Percentiles rank a stretch among this genome's conserved stretches.
These are phyloP conservation scores for Choloepus didactylus DNA, from an alignment of 2,797 vertebrate species.

Conservation along the genomic window DNA sequence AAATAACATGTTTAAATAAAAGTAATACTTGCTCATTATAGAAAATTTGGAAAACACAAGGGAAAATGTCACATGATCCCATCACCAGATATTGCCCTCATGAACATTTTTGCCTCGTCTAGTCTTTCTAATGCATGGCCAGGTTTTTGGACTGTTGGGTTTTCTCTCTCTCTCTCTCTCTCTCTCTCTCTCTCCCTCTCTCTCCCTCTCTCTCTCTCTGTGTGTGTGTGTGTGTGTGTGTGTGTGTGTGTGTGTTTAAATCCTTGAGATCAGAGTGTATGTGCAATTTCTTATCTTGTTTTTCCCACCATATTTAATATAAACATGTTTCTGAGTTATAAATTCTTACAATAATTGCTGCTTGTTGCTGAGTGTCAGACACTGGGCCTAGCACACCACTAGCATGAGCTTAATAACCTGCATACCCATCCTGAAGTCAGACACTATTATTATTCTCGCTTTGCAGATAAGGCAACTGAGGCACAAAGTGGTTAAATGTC, in stretches of 20 bases:
- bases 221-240: neutral
- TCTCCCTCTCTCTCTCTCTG: neutral
- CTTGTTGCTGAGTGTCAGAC: neutral
- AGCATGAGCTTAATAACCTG: neutral
- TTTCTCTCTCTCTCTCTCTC: no score
- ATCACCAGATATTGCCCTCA: fast-evolving
- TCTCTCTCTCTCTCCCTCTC: no score
- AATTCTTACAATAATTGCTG: neutral
- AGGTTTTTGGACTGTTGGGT: neutral
- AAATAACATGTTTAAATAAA: conserved; percentile 29
- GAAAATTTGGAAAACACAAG: neutral
- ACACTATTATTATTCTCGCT: neutral
- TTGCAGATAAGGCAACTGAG: neutral
- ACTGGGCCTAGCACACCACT: neutral
- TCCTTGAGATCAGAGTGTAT: neutral
- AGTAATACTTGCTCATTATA: neutral
- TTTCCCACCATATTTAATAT: neutral
- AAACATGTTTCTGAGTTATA: neutral
- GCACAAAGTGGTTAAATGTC: neutral
- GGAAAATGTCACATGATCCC: no score
- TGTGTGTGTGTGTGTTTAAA: neutral
- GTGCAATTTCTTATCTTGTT: neutral
- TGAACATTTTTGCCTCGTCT: neutral
- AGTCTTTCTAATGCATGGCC: neutral
- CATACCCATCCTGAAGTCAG: neutral